These are phyloP conservation scores for Rattus norvegicus DNA, from an alignment of 2,113 vertebrate genomes.

Conservation along the genomic window GRCr8 NC_086024.1:98975501-98976000, in stretches of 20 bases:
- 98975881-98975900: conserved; percentile 9
- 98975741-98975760: neutral
- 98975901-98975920: neutral
- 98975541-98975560: neutral
- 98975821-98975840: neutral
- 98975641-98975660: neutral
- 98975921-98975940: neutral
- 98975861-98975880: neutral
- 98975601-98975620: neutral
- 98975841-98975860: conserved; percentile 30
- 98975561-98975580: conserved; percentile 13
- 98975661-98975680: neutral
- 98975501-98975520: conserved; percentile 23
- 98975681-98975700: neutral
- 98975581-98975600: neutral
- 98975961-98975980: neutral
- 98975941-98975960: neutral
- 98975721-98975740: neutral
- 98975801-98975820: neutral
- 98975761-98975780: neutral
- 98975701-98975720: neutral
- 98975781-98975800: neutral
- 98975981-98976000: no score
- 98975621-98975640: neutral
- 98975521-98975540: neutral